Percentiles rank a stretch among this genome's conserved stretches.
Conservation (phyloP, 2,113 vertebrate genomes). For the Sylvicapra grimmia region DNA sequence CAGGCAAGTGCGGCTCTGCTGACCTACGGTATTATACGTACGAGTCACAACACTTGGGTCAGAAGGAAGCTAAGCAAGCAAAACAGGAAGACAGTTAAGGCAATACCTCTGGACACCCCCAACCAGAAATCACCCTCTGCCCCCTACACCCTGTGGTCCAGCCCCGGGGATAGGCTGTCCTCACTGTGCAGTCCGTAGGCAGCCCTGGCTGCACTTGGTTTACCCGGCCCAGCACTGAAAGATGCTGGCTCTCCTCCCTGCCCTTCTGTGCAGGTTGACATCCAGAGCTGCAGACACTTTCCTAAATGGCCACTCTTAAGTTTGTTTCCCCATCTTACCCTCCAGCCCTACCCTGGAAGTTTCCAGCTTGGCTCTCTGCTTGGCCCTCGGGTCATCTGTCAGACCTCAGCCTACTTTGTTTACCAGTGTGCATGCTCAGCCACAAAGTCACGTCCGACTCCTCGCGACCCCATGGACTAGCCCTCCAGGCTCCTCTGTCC, state of each 20-base stretch:
- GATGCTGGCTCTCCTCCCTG: no score
- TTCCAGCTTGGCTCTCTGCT: not conserved
- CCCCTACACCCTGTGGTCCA: rapidly evolving
- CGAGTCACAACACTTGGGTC: not conserved
- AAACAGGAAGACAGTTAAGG: not conserved
- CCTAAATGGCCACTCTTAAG: not conserved
- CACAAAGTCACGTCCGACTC: not conserved
- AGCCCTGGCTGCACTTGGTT: not conserved
- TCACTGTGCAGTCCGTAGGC: not conserved
- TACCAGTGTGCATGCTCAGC: not conserved
- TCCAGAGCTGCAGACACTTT: not conserved
- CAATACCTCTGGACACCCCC: not conserved
- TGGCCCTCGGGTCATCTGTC: not conserved
- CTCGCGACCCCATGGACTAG: not conserved
- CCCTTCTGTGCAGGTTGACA: not conserved
- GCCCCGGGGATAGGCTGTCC: not conserved
- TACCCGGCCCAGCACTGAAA: rapidly evolving
- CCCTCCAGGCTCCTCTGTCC: not conserved
- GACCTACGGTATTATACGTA: not conserved
- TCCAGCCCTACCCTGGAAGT: not conserved
- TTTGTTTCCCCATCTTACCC: not conserved
- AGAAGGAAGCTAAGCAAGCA: not conserved
- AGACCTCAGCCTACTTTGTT: not conserved
- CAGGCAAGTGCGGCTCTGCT: not conserved
- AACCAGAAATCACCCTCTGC: not conserved